These are phyloP conservation scores for Dioctria rufipes DNA, from an alignment of 2,888 invertebrate genomes.

Conservation along the genomic window DNA sequence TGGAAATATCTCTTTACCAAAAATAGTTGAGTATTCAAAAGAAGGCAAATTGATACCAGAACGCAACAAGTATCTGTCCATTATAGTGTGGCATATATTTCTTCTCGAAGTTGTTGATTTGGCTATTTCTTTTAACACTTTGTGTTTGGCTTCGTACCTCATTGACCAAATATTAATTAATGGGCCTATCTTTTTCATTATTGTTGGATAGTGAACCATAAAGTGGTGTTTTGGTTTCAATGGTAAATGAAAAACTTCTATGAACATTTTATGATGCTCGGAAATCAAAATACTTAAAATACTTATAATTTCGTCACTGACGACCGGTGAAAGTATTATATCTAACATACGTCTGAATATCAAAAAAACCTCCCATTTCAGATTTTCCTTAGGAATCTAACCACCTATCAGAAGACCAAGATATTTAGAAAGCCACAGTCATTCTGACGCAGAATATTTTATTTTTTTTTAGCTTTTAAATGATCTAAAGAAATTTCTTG, in stretches of 20 bases:
- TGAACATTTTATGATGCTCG: background rate
- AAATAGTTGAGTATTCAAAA: background rate
- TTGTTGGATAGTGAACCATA: constrained; percentile 19
- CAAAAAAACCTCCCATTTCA: constrained; percentile 32
- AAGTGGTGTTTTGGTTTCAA: constrained; percentile 37
- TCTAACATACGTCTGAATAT: constrained; percentile 53
- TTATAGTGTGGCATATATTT: too few species aligned
- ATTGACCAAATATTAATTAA: constrained; percentile 55
- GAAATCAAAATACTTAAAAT: background rate
- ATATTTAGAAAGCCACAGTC: constrained; percentile 32
- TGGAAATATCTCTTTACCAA: constrained; percentile 1
- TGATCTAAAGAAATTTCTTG: constrained; percentile 23
- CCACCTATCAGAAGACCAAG: constrained; percentile 1
- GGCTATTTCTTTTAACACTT: background rate
- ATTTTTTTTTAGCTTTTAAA: constrained; percentile 34
- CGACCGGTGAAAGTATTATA: constrained; percentile 4
- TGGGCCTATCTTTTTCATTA: constrained; percentile 56
- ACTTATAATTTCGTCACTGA: background rate
- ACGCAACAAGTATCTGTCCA: too few species aligned
- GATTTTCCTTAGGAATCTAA: constrained; percentile 7
- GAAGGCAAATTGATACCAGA: background rate
- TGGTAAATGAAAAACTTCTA: background rate
- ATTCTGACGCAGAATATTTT: constrained; percentile 50
- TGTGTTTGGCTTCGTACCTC: constrained; percentile 14
- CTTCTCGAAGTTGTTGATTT: background rate